phyloP scores from a whole-genome alignment of 2,888 invertebrate genomes.

The Adineta ricciae region DNA sequence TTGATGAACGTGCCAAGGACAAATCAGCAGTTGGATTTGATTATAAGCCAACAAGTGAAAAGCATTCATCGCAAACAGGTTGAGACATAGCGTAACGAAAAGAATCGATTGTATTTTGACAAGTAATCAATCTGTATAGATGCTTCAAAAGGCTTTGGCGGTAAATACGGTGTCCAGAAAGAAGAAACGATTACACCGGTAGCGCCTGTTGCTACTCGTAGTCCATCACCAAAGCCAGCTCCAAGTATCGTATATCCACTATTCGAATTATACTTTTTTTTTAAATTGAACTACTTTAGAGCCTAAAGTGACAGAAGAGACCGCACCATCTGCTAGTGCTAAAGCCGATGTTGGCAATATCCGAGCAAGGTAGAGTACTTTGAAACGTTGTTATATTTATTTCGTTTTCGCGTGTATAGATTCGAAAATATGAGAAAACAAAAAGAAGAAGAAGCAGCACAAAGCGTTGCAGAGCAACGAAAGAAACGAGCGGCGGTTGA shows the following conservation, averaged over 20 bases:
- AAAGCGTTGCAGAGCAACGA: background rate
- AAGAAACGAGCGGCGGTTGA: background rate
- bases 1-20: constrained; percentile 60
- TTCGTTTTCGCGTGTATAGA: background rate
- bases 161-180: constrained; percentile 49
- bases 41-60: constrained; percentile 66
- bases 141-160: constrained; percentile 48
- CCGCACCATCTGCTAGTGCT: background rate
- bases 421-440: background rate
- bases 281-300: background rate
- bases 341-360: background rate
- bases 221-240: background rate
- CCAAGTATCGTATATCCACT: no score
- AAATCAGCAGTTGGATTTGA: constrained; percentile 71
- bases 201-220: background rate
- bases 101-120: background rate
- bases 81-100: no score
- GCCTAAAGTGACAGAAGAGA: background rate
- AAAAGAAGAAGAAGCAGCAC: background rate
- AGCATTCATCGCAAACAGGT: constrained; percentile 71
- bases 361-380: background rate
- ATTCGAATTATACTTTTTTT: background rate
- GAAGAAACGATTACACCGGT: background rate
- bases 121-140: constrained; percentile 37
- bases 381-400: background rate